Conservation (phyloP, 2,797 vertebrate species). For the Bryconaethiops microstoma region DNA sequence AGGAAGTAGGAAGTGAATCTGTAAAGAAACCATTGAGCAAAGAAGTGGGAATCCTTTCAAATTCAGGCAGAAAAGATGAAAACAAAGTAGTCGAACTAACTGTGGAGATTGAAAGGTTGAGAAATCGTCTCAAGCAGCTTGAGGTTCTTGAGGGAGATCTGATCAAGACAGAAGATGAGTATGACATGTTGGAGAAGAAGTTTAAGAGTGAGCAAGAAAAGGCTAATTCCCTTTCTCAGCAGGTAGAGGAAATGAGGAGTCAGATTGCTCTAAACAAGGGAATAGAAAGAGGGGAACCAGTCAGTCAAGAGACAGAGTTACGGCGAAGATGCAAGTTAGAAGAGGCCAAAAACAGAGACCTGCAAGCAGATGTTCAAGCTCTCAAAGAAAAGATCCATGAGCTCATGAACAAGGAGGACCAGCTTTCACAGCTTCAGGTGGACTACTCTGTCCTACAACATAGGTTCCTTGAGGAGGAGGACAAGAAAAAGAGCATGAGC, state of each 20-base stretch:
- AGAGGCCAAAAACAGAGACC: slow-evolving; percentile 88
- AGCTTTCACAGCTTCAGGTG: slow-evolving; percentile 94
- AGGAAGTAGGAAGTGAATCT: slow-evolving; percentile 83
- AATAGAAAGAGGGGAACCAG: slow-evolving; percentile 90
- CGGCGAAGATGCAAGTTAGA: slow-evolving; percentile 85
- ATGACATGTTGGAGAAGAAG: slow-evolving; percentile 91
- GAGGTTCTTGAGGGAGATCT: slow-evolving; percentile 95
- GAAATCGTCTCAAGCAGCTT: slow-evolving; percentile 90
- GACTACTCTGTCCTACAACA: slow-evolving; percentile 93
- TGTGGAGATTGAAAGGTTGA: slow-evolving; percentile 90
- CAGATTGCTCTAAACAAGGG: slow-evolving; percentile 91
- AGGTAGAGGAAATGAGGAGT: slow-evolving; percentile 92
- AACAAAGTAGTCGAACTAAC: slow-evolving; percentile 91
- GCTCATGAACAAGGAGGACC: slow-evolving; percentile 97
- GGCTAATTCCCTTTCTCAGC: slow-evolving; percentile 90
- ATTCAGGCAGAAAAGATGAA: slow-evolving; percentile 76
- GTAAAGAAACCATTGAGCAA: slow-evolving; percentile 76
- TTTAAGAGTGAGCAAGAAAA: slow-evolving; percentile 94
- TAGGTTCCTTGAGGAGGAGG: slow-evolving; percentile 92
- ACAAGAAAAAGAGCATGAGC: slow-evolving; percentile 90
- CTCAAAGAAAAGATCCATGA: slow-evolving; percentile 99
- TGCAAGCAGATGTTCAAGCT: slow-evolving; percentile 91
- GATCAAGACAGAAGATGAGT: slow-evolving; percentile 97
- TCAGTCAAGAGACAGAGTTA: slow-evolving; percentile 87
- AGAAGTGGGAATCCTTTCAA: slow-evolving; percentile 69